Percentiles rank a stretch among this genome's conserved stretches.
Conservation (phyloP, 2,113 vertebrate genomes). For the Candoia aspera region DNA sequence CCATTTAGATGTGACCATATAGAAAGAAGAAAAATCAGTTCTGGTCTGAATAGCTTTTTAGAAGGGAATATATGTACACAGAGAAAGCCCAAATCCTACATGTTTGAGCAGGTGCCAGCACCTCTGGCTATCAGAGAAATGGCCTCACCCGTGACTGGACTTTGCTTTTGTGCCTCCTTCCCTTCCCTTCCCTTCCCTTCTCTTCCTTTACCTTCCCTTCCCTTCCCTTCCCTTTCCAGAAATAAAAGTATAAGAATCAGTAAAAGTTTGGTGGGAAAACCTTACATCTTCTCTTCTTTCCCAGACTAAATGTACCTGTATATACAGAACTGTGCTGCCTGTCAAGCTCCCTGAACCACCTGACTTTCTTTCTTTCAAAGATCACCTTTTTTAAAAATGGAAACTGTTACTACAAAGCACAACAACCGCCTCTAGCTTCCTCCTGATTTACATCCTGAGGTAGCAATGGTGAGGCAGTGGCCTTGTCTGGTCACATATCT, state of each 20-base stretch:
- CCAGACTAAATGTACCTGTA: neutral
- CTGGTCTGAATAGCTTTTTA: neutral
- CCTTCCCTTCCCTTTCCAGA: neutral
- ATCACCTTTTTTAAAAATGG: neutral
- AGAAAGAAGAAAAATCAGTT: neutral
- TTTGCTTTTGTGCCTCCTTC: neutral
- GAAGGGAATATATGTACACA: neutral
- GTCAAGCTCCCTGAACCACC: neutral
- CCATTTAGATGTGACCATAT: neutral
- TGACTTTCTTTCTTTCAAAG: neutral
- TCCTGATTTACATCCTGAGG: neutral
- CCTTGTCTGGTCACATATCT: neutral
- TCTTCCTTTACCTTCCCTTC: too few relatives aligned
- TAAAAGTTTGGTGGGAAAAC: neutral
- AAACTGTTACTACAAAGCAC: neutral
- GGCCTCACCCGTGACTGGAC: neutral
- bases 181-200: neutral
- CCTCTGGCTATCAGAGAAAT: neutral
- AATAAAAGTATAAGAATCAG: neutral
- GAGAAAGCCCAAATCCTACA: neutral
- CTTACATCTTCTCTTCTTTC: neutral
- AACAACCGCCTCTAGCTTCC: neutral
- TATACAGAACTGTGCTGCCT: neutral
- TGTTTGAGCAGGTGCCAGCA: neutral
- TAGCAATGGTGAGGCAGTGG: neutral